These are phyloP conservation scores for Sphaeridia pumilis DNA, from an alignment of 2,888 invertebrate species.

Conservation along the genomic window DNA sequence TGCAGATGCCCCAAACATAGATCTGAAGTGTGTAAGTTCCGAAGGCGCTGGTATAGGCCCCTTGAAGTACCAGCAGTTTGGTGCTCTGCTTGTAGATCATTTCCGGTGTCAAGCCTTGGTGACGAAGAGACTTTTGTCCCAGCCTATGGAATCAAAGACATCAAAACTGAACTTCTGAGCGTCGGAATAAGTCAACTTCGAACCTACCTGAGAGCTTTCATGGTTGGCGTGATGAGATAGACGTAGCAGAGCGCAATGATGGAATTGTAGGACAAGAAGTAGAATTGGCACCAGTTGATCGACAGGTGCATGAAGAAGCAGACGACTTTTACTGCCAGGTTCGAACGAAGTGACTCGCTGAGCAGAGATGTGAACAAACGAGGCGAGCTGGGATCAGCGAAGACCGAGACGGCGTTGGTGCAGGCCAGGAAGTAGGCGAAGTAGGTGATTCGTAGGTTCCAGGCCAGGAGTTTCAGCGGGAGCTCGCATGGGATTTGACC, in stretches of 20 bases:
- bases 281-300: conserved; percentile 1
- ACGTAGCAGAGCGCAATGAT: background rate
- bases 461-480: too few relatives aligned
- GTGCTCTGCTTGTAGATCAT: too few relatives aligned
- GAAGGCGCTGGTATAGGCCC: background rate
- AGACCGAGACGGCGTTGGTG: background rate
- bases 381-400: background rate
- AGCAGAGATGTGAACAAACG: background rate
- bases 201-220: background rate
- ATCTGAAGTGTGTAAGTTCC: background rate
- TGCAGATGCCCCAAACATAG: background rate
- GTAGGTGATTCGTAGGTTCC: too few relatives aligned
- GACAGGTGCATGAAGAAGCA: background rate
- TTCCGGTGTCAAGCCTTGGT: too few relatives aligned
- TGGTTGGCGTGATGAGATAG: background rate
- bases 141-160: too few relatives aligned
- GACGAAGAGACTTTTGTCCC: too few relatives aligned
- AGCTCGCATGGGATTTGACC: too few relatives aligned
- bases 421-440: background rate
- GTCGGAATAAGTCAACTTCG: too few relatives aligned
- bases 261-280: background rate
- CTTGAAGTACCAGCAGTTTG: background rate
- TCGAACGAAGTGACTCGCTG: background rate
- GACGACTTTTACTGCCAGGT: background rate
- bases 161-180: too few relatives aligned